Evolutionary conservation across 2,797 vertebrate genomes (phyloP).

Genomic region (Anniella stebbinsi): DNA sequence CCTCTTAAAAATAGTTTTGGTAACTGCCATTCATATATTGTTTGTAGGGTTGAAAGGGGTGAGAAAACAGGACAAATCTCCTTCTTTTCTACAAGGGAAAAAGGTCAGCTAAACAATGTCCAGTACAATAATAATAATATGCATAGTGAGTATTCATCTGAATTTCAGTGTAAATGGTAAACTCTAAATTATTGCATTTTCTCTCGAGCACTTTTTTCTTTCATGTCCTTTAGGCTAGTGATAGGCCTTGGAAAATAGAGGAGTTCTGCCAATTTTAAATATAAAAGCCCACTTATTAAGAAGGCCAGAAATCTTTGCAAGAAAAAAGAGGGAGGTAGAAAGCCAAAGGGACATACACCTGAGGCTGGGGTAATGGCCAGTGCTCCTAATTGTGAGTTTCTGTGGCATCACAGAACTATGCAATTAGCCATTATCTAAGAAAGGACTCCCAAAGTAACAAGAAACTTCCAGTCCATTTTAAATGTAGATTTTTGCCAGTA

Average conservation of each 20-base stretch:
- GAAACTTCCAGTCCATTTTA: background rate
- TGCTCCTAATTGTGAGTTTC: background rate
- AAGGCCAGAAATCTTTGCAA: background rate
- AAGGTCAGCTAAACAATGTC: background rate
- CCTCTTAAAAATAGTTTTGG: background rate
- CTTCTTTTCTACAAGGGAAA: background rate
- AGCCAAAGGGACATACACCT: background rate
- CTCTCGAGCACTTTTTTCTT: background rate
- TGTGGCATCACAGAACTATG: background rate
- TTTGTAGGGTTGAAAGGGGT: background rate
- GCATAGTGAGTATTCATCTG: background rate
- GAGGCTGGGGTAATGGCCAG: background rate
- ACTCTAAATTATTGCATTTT: background rate
- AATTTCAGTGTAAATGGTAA: background rate
- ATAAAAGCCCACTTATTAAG: background rate
- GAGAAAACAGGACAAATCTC: background rate
- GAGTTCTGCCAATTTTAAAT: background rate
- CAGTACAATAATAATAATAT: background rate
- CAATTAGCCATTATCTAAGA: background rate
- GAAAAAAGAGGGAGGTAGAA: background rate
- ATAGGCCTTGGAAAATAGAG: background rate
- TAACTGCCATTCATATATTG: background rate
- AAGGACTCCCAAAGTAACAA: background rate
- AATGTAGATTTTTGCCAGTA: background rate
- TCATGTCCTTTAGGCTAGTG: background rate